Conservation (phyloP, 2,113 vertebrate species). For the Paramisgurnus dabryanus region DNA sequence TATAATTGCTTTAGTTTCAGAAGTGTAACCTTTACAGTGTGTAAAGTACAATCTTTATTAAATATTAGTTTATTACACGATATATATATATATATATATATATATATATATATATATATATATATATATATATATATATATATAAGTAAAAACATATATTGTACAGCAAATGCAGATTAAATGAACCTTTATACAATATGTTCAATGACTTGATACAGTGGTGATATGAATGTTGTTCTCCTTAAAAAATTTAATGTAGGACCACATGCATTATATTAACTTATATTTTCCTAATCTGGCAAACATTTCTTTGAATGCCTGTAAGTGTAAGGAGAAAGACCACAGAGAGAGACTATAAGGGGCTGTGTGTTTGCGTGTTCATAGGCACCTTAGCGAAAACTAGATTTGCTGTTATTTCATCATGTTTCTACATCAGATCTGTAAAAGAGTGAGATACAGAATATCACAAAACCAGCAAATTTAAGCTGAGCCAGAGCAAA, state of each 20-base stretch:
- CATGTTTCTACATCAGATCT: conserved; percentile 10
- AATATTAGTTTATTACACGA: too few species aligned
- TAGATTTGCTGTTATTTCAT: conserved; percentile 20
- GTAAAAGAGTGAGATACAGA: background rate
- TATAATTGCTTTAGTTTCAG: too few species aligned
- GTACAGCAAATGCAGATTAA: too few species aligned
- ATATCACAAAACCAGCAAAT: background rate
- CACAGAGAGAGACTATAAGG: conserved; percentile 29
- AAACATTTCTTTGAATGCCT: conserved; percentile 43
- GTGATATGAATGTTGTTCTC: conserved; percentile 8
- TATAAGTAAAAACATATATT: too few species aligned
- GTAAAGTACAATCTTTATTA: too few species aligned
- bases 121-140: too few species aligned
- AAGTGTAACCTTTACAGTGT: background rate
- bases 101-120: too few species aligned
- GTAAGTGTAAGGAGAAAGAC: conserved; percentile 39
- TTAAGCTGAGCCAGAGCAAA: conserved; percentile 5
- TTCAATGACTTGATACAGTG: background rate
- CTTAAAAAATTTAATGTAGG: conserved; percentile 38
- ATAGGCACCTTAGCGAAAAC: conserved; percentile 9
- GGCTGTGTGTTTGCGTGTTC: conserved; percentile 36
- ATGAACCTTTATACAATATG: background rate
- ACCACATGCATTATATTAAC: conserved; percentile 38
- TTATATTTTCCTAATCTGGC: conserved; percentile 44
- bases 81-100: too few species aligned